phyloP scores from a whole-genome alignment of 2,797 vertebrate species.

The Arrhamphus sclerolepis region DNA sequence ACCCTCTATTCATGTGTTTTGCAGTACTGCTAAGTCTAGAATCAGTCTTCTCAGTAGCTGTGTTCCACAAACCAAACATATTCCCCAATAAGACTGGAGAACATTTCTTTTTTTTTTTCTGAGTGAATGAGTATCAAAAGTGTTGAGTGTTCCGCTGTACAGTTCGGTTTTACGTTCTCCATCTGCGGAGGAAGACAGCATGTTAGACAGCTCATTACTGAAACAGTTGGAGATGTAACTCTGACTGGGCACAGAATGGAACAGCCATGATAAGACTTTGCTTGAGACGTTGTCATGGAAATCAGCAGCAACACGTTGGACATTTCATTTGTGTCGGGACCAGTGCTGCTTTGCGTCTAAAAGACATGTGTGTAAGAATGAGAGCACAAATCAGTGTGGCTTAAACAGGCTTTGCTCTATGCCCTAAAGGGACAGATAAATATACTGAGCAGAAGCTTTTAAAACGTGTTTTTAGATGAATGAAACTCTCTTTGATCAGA shows the following conservation, averaged over 20 bases:
- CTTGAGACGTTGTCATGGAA: slow-evolving; percentile 71
- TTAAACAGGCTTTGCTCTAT: slow-evolving; percentile 5
- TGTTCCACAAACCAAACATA: neutral
- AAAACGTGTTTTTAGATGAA: too few relatives aligned
- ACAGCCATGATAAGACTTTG: slow-evolving; percentile 55
- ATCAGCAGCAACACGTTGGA: slow-evolving; percentile 56
- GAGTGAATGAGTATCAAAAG: slow-evolving; percentile 39
- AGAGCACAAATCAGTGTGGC: slow-evolving; percentile 28
- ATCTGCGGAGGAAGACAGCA: slow-evolving; percentile 65
- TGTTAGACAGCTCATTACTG: slow-evolving; percentile 74
- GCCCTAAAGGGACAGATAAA: too few relatives aligned
- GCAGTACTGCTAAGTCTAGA: too few relatives aligned
- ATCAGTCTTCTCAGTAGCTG: too few relatives aligned
- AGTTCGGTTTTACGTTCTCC: slow-evolving; percentile 44
- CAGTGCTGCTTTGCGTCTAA: slow-evolving; percentile 17
- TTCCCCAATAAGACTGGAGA: too few relatives aligned
- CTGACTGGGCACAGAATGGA: slow-evolving; percentile 69
- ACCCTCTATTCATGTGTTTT: too few relatives aligned
- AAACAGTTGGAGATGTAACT: slow-evolving; percentile 76
- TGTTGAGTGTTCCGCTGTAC: slow-evolving; percentile 40
- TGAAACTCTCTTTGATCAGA: too few relatives aligned
- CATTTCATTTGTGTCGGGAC: slow-evolving; percentile 42
- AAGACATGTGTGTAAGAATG: slow-evolving; percentile 15
- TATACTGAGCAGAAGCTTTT: too few relatives aligned
- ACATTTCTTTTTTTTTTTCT: too few relatives aligned